Evolutionary conservation across 2,113 vertebrate species (phyloP), one percentile per base, ranked within the genome.

Genomic region (Hippocampus abdominalis): DNA sequence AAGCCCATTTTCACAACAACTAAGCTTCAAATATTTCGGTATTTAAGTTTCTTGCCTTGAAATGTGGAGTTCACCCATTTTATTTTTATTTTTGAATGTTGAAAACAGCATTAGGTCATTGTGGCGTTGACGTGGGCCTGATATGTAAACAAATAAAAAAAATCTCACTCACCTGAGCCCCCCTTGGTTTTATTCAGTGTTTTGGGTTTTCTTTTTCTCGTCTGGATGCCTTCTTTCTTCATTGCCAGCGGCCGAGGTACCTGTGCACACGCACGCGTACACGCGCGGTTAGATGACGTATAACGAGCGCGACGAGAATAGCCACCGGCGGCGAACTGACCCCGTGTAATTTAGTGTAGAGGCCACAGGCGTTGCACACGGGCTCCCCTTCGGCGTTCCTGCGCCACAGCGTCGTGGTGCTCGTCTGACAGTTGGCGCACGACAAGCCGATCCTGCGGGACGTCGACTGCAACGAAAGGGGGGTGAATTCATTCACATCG

Each of bases 211-310:
- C 97, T 86, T 90, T 99, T 99, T 85, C 97, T 94, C 0, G 97
- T 99, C 91, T 99, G 97, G 91, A 99, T 99, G 75, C 97, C 97
- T 86, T 99, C 97, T 92, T 99, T 99, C 90, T 99, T 99, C 97
- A 99, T 99, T 74, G 97, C 97, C 68, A 99, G 94, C 0, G 97
- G 97, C 64, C 97, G 92, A 64, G 97, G 96, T 69, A 99, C 97
- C 97, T 99, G 83, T 74, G 89, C 65, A 71, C 61, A 0, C 66
- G 16, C 3, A 32, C 40, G 11, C 29, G 12, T 59, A 0, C 68
- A 21, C 3, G 27, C 40, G 11, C 29, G 12, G 15, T 9, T 42
- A 18, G 46, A 18, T 16, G 15, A 18, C 4, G 15, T 6, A 1
- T 18, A 16, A 18, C 15, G 46, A 48, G 12, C 32, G 32, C 32